These are phyloP conservation scores for Sorex maritimensis DNA, from an alignment of 2,797 vertebrate species.

Conservation along the genomic window DNA sequence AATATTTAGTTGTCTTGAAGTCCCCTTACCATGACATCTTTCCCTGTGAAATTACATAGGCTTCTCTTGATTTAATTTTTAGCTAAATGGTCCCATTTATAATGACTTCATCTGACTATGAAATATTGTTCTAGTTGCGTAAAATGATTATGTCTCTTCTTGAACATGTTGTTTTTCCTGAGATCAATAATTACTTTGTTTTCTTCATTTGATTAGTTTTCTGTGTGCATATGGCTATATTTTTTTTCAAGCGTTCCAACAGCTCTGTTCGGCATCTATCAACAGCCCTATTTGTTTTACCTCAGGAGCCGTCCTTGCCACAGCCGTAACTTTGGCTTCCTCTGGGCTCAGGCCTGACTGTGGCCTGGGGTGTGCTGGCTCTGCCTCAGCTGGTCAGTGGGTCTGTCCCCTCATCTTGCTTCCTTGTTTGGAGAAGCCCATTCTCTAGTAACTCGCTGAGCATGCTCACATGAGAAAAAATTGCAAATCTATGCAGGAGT, in stretches of 20 bases:
- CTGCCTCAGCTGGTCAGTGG: accelerated
- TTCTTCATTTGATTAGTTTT: slow-evolving; percentile 64
- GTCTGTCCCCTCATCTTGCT: neutral
- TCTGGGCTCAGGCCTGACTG: neutral
- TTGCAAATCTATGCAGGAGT: neutral
- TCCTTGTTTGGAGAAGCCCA: slow-evolving; percentile 6
- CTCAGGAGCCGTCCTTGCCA: neutral
- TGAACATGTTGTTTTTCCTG: slow-evolving; percentile 67
- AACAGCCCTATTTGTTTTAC: slow-evolving; percentile 13
- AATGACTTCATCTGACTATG: slow-evolving; percentile 63
- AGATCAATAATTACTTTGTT: slow-evolving; percentile 58
- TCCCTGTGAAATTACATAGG: neutral
- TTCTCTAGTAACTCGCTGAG: neutral
- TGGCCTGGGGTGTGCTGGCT: neutral
- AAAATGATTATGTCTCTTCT: slow-evolving; percentile 73
- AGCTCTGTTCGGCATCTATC: neutral
- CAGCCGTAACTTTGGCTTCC: neutral
- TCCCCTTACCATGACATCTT: neutral
- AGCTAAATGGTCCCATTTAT: slow-evolving; percentile 54
- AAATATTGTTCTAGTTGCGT: slow-evolving; percentile 43
- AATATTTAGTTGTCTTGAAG: slow-evolving; percentile 52
- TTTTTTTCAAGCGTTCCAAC: slow-evolving; percentile 1
- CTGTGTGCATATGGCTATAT: slow-evolving; percentile 25
- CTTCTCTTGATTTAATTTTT: slow-evolving; percentile 60
- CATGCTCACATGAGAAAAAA: neutral